phyloP scores from a whole-genome alignment of 2,797 vertebrate species.

The Phalanger gymnotis region DNA sequence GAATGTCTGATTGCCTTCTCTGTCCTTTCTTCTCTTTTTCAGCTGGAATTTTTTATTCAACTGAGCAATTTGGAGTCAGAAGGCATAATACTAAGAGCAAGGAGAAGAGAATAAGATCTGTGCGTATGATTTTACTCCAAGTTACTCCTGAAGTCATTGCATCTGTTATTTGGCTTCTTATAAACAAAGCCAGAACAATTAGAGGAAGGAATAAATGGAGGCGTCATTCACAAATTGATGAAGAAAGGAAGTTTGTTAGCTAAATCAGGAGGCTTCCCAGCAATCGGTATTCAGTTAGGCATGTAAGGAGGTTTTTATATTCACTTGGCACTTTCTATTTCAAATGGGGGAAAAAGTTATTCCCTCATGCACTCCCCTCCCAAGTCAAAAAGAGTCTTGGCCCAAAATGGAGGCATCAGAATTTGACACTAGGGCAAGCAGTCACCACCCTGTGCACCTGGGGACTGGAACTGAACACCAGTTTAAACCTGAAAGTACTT shows the following conservation, averaged over 20 bases:
- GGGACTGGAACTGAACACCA: background rate
- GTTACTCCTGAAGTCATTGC: constrained; percentile 47
- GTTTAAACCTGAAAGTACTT: background rate
- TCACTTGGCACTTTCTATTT: background rate
- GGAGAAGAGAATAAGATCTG: constrained; percentile 53
- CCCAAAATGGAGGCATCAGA: constrained; percentile 17
- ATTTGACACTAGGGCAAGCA: background rate
- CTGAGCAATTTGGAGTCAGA: background rate
- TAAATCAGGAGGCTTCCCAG: constrained; percentile 66
- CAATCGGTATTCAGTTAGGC: background rate
- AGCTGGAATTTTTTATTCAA: constrained; percentile 22
- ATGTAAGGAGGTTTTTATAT: background rate
- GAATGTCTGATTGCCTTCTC: background rate
- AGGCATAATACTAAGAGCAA: background rate
- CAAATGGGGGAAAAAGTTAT: constrained; percentile 24
- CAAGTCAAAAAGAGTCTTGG: background rate
- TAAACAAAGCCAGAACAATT: constrained; percentile 80
- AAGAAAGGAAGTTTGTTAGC: constrained; percentile 69
- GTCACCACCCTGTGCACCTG: background rate
- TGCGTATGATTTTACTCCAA: constrained; percentile 60
- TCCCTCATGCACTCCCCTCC: background rate
- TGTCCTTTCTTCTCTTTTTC: background rate
- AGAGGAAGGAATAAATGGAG: constrained; percentile 77
- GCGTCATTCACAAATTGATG: constrained; percentile 32
- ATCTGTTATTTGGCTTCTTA: constrained; percentile 74